Evolutionary conservation across 1,140 invertebrate genomes (phyloP).

Genomic region (Penaeus vannamei): DNA sequence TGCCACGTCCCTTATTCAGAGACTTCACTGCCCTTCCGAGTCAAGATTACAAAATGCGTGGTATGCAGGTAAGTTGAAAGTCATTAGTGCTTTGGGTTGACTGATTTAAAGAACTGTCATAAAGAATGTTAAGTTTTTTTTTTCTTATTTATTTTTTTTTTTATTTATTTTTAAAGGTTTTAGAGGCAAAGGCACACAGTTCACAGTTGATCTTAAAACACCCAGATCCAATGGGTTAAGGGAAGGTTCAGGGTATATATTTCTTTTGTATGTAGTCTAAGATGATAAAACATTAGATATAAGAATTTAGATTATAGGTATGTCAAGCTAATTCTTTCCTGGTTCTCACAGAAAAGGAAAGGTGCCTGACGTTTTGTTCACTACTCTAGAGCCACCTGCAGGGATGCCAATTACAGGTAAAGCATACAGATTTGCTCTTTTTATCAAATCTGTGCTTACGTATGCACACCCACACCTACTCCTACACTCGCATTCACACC

Average conservation of each 20-base stretch:
- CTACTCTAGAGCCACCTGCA: conserved; percentile 88
- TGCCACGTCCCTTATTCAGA: conserved; percentile 88
- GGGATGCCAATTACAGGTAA: conserved; percentile 82
- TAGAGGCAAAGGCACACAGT: too few relatives aligned
- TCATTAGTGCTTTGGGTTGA: conserved; percentile 33
- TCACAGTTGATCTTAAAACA: too few relatives aligned
- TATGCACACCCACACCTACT: not conserved
- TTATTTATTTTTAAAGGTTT: too few relatives aligned
- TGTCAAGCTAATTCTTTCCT: not conserved
- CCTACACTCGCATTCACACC: too few relatives aligned
- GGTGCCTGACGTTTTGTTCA: conserved; percentile 92
- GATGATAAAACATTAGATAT: too few relatives aligned
- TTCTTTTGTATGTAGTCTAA: too few relatives aligned
- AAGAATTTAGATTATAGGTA: not conserved
- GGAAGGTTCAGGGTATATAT: too few relatives aligned
- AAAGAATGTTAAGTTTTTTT: too few relatives aligned
- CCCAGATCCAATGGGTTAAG: too few relatives aligned
- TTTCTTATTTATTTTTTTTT: too few relatives aligned
- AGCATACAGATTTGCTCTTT: conserved; percentile 74
- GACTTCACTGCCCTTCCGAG: conserved; percentile 80
- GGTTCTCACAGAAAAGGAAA: conserved; percentile 77
- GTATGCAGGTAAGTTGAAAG: conserved; percentile 77
- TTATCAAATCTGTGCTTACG: not conserved
- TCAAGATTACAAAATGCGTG: conserved; percentile 79
- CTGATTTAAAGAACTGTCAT: not conserved